Base-by-base conservation (phyloP, 2,113 vertebrate genomes). In the Rhinichthys klamathensis region DNA sequence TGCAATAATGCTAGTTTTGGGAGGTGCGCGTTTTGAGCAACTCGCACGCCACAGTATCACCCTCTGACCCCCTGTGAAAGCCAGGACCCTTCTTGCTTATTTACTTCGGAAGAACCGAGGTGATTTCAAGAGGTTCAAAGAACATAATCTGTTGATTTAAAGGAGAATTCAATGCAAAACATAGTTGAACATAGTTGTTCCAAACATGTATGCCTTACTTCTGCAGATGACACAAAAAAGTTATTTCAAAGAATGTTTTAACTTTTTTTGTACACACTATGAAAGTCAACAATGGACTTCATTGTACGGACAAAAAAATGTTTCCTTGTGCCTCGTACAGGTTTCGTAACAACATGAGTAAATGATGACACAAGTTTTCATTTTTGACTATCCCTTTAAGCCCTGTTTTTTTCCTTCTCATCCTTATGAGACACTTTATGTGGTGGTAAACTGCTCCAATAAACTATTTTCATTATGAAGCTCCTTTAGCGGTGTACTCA, bases 391-490 rank as follows among this genome's bases (percentile, higher is more conserved):
- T 65, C 54, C 32, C 27, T 84, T 65, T 61, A 51, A 46, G 25
- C 15, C 27, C 25, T 51, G 72, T 80, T 89, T 89, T 89, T 88
- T 90, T 89, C 87, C 81, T 86, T 89, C 82, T 90, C 85, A 77
- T 92, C 90, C 86, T 91, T 86, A 87, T 84, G 78, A 75, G 83
- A 82, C 85, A 92, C 84, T 93, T 94, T 92, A 92, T 94, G 91
- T 88, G 90, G 88, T 91, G 91, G 90, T 94, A 90, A 80, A 88
- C 84, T 89, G 89, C 87, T 41, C 88, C 91, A 90, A 92, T 95
- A 93, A 94, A 95, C 85, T 87, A 84, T 90, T 87, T 78, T 89
- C 86, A 86, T 89, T 86, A 86, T 30, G 90, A 90, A 89, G 91
- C 92, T 91, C 88, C 87, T 92, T 91, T 88, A 81, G 84, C 7